Conservation (phyloP, 2,113 vertebrate genomes). For the Piprites chloris region DNA sequence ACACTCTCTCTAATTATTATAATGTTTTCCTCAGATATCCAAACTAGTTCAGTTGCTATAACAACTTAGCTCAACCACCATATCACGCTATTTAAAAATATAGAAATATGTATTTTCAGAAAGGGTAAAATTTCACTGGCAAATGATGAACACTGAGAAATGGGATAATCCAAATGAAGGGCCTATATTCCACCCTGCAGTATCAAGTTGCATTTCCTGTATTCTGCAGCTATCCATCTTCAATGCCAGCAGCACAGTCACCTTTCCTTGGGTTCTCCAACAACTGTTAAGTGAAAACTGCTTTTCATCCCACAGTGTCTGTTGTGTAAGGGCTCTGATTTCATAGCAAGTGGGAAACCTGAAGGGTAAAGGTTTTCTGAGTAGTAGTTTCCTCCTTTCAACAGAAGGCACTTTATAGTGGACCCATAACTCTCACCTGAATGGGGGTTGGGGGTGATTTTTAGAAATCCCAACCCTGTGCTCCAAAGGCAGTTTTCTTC, state of each 20-base stretch:
- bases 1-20: constrained; percentile 44
- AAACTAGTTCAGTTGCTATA: constrained; percentile 53
- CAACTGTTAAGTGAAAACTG: neutral
- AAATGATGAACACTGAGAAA: neutral
- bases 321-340: neutral
- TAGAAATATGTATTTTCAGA: neutral
- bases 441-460: neutral
- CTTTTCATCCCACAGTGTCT: neutral
- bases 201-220: neutral
- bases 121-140: neutral
- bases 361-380: neutral
- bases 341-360: neutral
- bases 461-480: neutral
- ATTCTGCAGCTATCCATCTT: neutral
- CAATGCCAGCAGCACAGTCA: neutral
- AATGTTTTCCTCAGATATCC: neutral
- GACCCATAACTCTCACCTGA: neutral
- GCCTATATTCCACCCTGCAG: neutral
- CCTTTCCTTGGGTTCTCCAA: neutral
- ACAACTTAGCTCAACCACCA: constrained; percentile 38
- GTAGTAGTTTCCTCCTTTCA: neutral
- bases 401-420: neutral
- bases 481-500: neutral
- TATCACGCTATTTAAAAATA: neutral
- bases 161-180: neutral